Evolutionary conservation across 2,797 vertebrate genomes (phyloP).

Genomic region (Pantherophis alleghaniensis): DNA sequence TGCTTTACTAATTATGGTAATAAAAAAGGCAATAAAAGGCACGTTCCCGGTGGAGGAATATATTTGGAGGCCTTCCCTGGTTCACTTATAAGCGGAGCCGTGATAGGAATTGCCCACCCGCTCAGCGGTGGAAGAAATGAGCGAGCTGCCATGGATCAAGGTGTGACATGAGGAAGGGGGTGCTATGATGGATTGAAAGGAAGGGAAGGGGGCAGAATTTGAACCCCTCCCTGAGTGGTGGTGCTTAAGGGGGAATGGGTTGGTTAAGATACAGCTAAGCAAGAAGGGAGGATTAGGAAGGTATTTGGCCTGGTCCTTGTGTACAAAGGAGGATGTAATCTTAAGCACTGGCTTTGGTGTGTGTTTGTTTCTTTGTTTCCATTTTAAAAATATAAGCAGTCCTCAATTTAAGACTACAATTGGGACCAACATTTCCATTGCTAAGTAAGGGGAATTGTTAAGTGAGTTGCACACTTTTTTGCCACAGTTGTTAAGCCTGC

Average conservation of each 20-base stretch:
- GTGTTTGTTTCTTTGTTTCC: not conserved
- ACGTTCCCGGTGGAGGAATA: slow-evolving; percentile 41
- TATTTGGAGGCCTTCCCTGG: slow-evolving; percentile 25
- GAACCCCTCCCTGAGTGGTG: not conserved
- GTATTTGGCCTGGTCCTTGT: not conserved
- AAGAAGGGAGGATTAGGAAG: not conserved
- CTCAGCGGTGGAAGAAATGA: slow-evolving; percentile 12
- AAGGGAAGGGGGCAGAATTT: not conserved
- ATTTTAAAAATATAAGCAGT: not conserved
- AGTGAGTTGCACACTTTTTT: not conserved
- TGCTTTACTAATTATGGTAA: slow-evolving; percentile 45
- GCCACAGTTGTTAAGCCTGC: not conserved
- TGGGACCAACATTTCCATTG: not conserved
- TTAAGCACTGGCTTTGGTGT: not conserved
- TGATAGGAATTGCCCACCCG: slow-evolving; percentile 27
- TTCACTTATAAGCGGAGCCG: slow-evolving; percentile 26
- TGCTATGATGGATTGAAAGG: not conserved
- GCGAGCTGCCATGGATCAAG: not conserved
- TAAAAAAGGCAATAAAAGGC: slow-evolving; percentile 44
- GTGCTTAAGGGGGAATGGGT: not conserved
- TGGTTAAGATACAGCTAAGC: not conserved
- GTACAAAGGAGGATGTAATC: not conserved
- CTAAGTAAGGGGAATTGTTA: not conserved
- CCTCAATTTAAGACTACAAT: not conserved
- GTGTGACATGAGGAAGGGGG: not conserved